Percentiles rank a stretch among this genome's conserved stretches.
These are phyloP conservation scores for Ditylenchus dipsaci DNA, from an alignment of 1,140 invertebrate genomes.

Conservation along the genomic window DNA sequence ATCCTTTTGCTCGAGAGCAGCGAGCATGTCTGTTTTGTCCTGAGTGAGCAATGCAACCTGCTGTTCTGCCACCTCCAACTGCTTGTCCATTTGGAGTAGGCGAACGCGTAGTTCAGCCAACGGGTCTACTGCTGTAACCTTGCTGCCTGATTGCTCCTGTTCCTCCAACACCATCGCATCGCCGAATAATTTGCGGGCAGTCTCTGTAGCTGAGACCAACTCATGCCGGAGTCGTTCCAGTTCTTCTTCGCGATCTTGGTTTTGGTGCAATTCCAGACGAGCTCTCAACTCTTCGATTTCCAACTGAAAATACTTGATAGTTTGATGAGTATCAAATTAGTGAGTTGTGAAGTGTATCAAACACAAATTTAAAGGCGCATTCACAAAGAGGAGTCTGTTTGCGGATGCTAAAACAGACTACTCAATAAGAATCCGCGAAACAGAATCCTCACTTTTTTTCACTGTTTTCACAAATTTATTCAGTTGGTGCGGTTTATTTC, in stretches of 20 bases:
- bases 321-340: not conserved
- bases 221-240: conserved; percentile 47
- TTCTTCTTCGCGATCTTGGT: conserved; percentile 45
- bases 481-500: too few species aligned
- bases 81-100: conserved; percentile 39
- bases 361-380: conserved; percentile 1
- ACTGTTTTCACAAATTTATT: too few species aligned
- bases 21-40: conserved; percentile 28
- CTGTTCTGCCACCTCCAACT: conserved; percentile 31
- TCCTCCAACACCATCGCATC: not conserved
- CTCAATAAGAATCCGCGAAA: too few species aligned
- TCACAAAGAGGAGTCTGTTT: too few species aligned
- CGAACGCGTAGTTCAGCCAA: conserved; percentile 42
- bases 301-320: conserved; percentile 2
- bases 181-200: conserved; percentile 50
- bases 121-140: conserved; percentile 28
- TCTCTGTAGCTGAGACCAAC: conserved; percentile 47
- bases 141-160: not conserved
- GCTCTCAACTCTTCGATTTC: conserved; percentile 39
- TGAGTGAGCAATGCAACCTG: conserved; percentile 7
- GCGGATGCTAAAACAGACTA: too few species aligned
- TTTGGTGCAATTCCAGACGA: conserved; percentile 26
- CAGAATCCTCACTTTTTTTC: too few species aligned
- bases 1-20: conserved; percentile 21
- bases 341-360: not conserved